A percentile compares a stretch with the other conserved stretches of the same genome.
Evolutionary conservation across 2,113 vertebrate species (phyloP).

Genomic region (Chaetura pelagica): DNA sequence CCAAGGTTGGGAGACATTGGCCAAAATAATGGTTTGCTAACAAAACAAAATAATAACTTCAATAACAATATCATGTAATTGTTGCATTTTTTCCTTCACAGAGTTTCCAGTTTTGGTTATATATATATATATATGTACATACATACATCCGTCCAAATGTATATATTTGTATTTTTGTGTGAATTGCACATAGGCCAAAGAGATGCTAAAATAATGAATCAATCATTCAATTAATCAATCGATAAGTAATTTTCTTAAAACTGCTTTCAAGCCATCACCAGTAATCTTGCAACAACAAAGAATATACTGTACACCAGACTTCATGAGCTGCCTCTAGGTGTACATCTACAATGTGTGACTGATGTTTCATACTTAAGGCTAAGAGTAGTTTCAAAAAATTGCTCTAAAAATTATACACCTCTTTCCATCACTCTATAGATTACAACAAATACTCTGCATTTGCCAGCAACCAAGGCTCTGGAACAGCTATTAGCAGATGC

Average conservation of each 20-base stretch:
- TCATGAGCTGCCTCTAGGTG: neutral
- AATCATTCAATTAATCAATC: neutral
- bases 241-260: neutral
- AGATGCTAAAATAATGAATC: neutral
- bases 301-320: neutral
- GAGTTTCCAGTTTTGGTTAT: neutral
- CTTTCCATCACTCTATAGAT: neutral
- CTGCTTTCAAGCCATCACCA: neutral
- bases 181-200: neutral
- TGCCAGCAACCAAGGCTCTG: neutral
- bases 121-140: no score
- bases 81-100: neutral
- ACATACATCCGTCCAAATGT: neutral
- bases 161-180: neutral
- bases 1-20: neutral
- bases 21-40: neutral
- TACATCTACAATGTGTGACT: neutral
- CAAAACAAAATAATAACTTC: neutral
- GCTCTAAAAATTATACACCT: neutral
- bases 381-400: neutral
- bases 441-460: neutral
- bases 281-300: neutral
- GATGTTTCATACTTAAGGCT: neutral
- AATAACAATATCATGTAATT: neutral
- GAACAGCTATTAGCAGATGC: slow-evolving; percentile 35